phyloP scores from a whole-genome alignment of 2,113 vertebrate species.

The Prionailurus viverrinus region DNA sequence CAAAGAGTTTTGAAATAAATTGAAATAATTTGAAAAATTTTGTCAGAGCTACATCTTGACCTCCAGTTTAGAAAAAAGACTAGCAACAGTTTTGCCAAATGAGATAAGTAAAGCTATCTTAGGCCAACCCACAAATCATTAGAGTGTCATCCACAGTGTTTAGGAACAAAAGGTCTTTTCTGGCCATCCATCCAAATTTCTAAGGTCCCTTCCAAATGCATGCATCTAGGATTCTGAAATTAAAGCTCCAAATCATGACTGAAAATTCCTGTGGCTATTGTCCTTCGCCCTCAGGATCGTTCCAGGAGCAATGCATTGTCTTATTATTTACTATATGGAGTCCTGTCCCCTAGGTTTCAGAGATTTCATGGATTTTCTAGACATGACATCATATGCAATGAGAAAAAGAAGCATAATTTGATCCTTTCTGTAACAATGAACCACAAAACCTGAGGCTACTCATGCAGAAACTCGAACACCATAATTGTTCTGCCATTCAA shows the following conservation, averaged over 20 bases:
- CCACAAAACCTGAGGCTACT: background rate
- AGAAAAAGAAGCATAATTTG: background rate
- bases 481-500: background rate
- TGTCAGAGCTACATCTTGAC: no score
- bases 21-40: no score
- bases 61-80: no score
- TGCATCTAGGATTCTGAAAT: background rate
- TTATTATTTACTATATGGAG: background rate
- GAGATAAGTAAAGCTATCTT: no score
- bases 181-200: background rate
- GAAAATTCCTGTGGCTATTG: background rate
- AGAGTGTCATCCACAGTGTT: background rate
- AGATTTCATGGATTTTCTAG: background rate
- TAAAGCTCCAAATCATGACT: constrained; percentile 22
- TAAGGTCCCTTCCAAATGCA: background rate
- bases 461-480: background rate
- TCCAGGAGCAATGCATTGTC: background rate
- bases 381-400: background rate
- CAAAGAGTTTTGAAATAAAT: no score
- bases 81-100: no score
- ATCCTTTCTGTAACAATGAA: background rate
- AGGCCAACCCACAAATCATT: background rate
- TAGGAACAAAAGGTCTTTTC: background rate
- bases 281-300: background rate
- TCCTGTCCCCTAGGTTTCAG: background rate